Evolutionary conservation across 2,113 vertebrate genomes (phyloP), one percentile per base, ranked within the genome.

Genomic region (Zosterops lateralis): DNA sequence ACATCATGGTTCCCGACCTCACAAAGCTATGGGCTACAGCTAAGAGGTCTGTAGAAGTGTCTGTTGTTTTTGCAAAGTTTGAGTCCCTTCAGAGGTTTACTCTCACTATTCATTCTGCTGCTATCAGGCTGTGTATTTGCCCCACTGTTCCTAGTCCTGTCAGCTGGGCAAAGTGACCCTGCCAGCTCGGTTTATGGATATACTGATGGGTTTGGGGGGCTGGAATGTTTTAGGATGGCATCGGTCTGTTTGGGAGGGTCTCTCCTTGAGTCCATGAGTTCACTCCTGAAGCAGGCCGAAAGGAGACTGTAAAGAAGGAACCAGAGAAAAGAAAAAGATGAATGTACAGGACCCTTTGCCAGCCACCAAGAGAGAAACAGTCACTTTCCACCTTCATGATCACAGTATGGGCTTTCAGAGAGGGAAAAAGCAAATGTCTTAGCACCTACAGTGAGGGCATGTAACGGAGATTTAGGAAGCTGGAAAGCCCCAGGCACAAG

Each of bases 261-360:
- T 98, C 98, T 98, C 98, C 98, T 98, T 81, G 98, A 98, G 95
- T 99, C 98, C 97, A 96, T 97, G 94, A 99, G 97, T 97, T 99
- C 98, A 95, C 95, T 98, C 97, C 98, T 98, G 97, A 99, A 98
- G 96, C 98, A 98, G 96, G 99, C 98, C 96, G 98, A 99, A 97
- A 99, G 97, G 96, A 99, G 98, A 98, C 99, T 99, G 98, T 96
- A 98, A 97, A 98, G 97, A 98, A 98, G 98, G 98, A 98, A 98
- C 70, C 97, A 98, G 96, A 98, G 96, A 98, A 96, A 97, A 97
- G 91, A 97, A 96, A 97, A 71, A 97, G 96, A 95, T 97, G 88
- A 98, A 97, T 93, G 86, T 93, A 95, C 72, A 96, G 84, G 47
- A 93, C 67, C 87, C 61, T 68, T 81, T 75, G 47, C 57, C 89